Base-by-base conservation (phyloP, 2,113 vertebrate species). In the Morone saxatilis region DNA sequence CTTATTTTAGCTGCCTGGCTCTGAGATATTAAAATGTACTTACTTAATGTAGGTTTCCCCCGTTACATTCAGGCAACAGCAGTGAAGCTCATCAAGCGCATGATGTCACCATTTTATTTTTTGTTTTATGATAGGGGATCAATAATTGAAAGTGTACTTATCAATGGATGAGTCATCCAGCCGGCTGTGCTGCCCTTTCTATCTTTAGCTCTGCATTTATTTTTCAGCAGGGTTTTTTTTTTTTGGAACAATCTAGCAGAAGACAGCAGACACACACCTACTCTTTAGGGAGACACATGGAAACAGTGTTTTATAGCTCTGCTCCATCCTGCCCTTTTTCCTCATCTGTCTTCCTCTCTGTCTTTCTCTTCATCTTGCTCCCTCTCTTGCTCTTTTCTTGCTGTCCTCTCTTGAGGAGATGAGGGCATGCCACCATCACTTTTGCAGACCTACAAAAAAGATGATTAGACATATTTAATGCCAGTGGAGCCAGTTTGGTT, bases 121-220 rank as follows among this genome's bases (percentile, higher is more conserved):
- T 65, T 85, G 71, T 79, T 85, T 89, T 88, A 89, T 75, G 83
- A 89, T 66, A 72, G 60, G 20, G 56, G 78, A 93, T 93, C 84
- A 70, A 93, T 92, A 77, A 84, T 78, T 78, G 57, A 88, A 84
- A 91, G 57, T n/a, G 70, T 89, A 57, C 85, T 86, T 83, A 84
- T 70, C 78, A 79, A 61, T 48, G 84, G 80, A 78, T 89, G 92
- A 93, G 83, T 90, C 90, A 90, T 89, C 74, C 76, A 73, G 70
- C 66, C 47, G 3, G 53, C 68, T 31, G 13, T 41, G 40, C 67
- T 57, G 43, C 17, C 68, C 10, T 83, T n/a, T 76, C 89, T 91
- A 87, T 91, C 59, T 91, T 88, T 87, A 87, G 84, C 82, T 4
- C 16, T 43, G 53, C 78, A 76, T 92, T 71, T 59, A 88, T 80